Conservation (phyloP, 2,888 invertebrate genomes). For the Agelastica alni region DNA sequence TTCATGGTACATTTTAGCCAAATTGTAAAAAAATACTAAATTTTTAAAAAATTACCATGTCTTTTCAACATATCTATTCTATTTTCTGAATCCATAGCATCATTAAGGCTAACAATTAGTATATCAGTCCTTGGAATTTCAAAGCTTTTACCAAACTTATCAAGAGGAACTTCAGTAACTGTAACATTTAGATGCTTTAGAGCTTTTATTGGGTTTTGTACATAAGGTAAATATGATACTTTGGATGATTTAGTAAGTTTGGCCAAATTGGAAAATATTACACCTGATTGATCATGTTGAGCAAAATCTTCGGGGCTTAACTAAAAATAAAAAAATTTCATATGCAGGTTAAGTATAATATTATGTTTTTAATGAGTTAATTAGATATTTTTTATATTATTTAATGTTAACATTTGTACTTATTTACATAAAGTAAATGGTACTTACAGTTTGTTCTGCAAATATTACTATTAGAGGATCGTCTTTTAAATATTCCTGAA, state of each 20-base stretch:
- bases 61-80: constrained; percentile 62
- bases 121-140: constrained; percentile 58
- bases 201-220: constrained; percentile 63
- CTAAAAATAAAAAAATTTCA: constrained; percentile 44
- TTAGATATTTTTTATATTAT: not conserved
- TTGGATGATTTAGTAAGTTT: constrained; percentile 49
- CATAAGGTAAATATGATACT: constrained; percentile 64
- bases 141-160: constrained; percentile 41
- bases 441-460: constrained; percentile 59
- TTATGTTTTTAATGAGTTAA: no score
- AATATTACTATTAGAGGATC: constrained; percentile 58
- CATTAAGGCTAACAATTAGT: constrained; percentile 63
- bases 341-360: no score
- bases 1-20: no score
- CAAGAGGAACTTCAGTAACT: constrained; percentile 46
- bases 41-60: no score
- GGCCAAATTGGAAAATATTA: constrained; percentile 55
- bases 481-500: constrained; percentile 44
- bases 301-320: constrained; percentile 58
- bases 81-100: constrained; percentile 62
- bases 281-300: constrained; percentile 51
- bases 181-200: constrained; percentile 59
- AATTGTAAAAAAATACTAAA: no score
- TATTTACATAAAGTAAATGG: no score
- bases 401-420: no score